A percentile compares a stretch with the other conserved stretches of the same genome.
phyloP scores from a whole-genome alignment of 2,113 vertebrate genomes.

The Chunga burmeisteri region DNA sequence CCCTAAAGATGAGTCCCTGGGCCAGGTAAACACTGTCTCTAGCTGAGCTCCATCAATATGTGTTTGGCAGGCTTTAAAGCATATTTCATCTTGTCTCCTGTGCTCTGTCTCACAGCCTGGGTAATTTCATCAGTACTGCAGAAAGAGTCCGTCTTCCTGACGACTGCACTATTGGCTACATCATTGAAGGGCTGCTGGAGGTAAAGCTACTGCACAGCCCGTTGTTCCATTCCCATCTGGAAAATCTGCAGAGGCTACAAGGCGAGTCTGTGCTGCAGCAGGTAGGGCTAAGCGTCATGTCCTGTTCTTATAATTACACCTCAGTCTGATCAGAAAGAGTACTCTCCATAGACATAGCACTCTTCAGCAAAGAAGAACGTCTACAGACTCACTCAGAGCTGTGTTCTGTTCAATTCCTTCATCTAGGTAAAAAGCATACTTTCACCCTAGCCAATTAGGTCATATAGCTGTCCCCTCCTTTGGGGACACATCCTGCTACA shows the following conservation, averaged over 20 bases:
- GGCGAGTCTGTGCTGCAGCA: slow-evolving; percentile 78
- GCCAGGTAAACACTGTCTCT: slow-evolving; percentile 81
- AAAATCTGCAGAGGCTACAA: slow-evolving; percentile 87
- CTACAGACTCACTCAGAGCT: background rate
- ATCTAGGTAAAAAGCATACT: background rate
- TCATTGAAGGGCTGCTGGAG: slow-evolving; percentile 92
- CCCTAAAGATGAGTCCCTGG: slow-evolving; percentile 99
- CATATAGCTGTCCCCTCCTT: background rate
- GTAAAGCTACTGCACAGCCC: slow-evolving; percentile 84
- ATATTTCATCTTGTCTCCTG: background rate
- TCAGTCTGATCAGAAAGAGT: background rate
- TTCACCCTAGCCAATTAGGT: background rate
- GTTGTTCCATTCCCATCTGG: slow-evolving; percentile 95
- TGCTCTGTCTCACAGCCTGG: slow-evolving; percentile 77
- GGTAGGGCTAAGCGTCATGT: slow-evolving; percentile 65
- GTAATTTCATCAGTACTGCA: slow-evolving; percentile 95
- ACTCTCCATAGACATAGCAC: background rate
- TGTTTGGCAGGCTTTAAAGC: background rate
- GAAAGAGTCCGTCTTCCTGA: slow-evolving; percentile 94
- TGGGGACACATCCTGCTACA: background rate
- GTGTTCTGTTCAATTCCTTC: background rate
- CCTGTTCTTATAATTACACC: background rate
- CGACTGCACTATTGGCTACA: slow-evolving; percentile 95
- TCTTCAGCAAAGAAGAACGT: background rate
- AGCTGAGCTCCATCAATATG: background rate